Conservation (phyloP, 2,113 vertebrate genomes). For the Neolamprologus modestus region DNA sequence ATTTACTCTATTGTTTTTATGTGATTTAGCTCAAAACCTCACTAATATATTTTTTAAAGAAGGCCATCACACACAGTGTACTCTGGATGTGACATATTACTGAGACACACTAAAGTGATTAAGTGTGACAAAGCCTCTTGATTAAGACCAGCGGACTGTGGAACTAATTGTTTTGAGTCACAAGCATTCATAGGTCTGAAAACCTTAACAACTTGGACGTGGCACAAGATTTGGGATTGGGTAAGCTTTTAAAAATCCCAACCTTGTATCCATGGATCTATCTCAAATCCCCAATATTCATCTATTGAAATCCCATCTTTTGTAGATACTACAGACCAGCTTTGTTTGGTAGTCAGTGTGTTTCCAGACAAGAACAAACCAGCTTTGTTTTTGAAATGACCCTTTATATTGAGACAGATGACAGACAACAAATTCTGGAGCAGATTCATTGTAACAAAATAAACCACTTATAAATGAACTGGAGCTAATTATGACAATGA, state of each 20-base stretch:
- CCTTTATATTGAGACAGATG: background rate
- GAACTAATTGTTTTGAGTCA: slow-evolving; percentile 52
- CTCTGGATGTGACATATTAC: background rate
- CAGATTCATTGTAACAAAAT: background rate
- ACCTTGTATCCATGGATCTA: background rate
- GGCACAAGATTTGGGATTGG: background rate
- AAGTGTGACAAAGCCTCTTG: slow-evolving; percentile 33
- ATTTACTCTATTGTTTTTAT: background rate
- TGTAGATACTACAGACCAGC: background rate
- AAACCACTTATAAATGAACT: background rate
- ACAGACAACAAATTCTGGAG: background rate
- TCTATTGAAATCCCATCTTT: slow-evolving; percentile 15
- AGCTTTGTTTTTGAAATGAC: background rate
- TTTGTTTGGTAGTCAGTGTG: background rate
- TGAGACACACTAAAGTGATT: slow-evolving; percentile 54
- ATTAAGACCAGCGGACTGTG: slow-evolving; percentile 37
- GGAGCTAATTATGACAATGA: background rate
- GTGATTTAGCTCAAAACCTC: background rate
- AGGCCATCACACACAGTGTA: background rate
- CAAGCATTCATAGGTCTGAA: slow-evolving; percentile 20
- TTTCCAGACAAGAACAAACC: slow-evolving; percentile 9
- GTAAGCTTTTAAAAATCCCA: background rate
- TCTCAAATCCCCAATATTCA: background rate
- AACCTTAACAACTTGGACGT: background rate
- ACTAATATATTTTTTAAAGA: background rate